A percentile compares a stretch with the other conserved stretches of the same genome.
These are phyloP conservation scores for Micrasema longulum DNA, from an alignment of 1,140 invertebrate species.

Conservation along the genomic window DNA sequence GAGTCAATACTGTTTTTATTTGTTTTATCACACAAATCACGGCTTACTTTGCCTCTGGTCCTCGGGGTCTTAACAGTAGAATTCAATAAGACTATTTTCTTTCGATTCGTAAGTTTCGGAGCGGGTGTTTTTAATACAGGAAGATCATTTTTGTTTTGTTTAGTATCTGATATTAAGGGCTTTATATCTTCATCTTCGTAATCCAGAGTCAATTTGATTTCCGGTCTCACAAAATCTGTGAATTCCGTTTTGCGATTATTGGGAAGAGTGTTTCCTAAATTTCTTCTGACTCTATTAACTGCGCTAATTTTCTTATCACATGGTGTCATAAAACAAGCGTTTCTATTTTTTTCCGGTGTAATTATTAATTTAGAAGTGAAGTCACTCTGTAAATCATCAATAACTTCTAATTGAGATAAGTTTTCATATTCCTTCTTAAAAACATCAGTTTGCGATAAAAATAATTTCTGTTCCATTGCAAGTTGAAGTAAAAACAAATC, in stretches of 20 bases:
- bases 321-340: constrained; percentile 22
- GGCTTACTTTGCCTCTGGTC: constrained; percentile 6
- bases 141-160: background rate
- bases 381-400: constrained; percentile 36
- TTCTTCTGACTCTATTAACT: constrained; percentile 13
- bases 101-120: constrained; percentile 19
- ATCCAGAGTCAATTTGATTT: constrained; percentile 45
- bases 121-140: constrained; percentile 6
- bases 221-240: constrained; percentile 37
- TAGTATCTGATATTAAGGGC: constrained; percentile 1
- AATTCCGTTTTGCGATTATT: constrained; percentile 27
- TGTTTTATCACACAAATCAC: background rate
- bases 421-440: constrained; percentile 39
- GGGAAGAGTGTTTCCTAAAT: constrained; percentile 14
- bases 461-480: constrained; percentile 45
- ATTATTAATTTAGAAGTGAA: constrained; percentile 43
- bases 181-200: constrained; percentile 38
- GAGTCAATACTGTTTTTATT: background rate
- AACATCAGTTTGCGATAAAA: constrained; percentile 40
- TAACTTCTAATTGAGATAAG: constrained; percentile 17
- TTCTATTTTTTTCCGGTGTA: constrained; percentile 43
- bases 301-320: constrained; percentile 36
- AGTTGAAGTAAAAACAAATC: constrained; percentile 38
- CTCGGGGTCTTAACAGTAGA: constrained; percentile 17
- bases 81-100: constrained; percentile 23